Base-by-base conservation (phyloP, 2,797 vertebrate genomes). In the Halcyon smyrnensis region DNA sequence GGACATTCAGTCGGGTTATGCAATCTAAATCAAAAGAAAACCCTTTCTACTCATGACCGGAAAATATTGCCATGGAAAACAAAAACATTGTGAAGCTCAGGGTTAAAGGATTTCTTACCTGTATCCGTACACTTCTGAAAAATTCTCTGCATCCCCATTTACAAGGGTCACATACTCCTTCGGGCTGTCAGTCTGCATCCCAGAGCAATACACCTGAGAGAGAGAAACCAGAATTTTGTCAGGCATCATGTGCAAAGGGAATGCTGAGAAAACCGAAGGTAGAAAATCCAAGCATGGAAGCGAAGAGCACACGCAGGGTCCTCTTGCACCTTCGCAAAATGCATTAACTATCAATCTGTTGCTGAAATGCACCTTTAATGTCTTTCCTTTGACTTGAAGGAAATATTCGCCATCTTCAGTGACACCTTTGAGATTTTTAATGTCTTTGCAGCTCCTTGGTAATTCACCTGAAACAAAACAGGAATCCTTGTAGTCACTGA, bases 71-170 rank as follows among this genome's bases (percentile, higher is more conserved):
- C 48, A 45, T 8, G 62, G 46, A 50, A 69, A 83, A 59, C 27
- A 74, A 62, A 87, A 91, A 34, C 4, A 16, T 6, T 1, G 7
- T 3, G 8, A 77, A 45, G 53, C n/a, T 70, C 64, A 17, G 41
- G 28, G n/a, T 19, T 51, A 18, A 74, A 12, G 54, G 68, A 37
- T 67, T 73, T 51, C 97, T 97, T 98, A 99, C 99, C 99, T 99
- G 98, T 99, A 99, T 92, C 98, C 99, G 86, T 99, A 99, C 63
- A 99, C 99, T 97, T 99, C 99, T 1, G 99, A 99, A 96, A 99
- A 99, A 97, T 99, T 99, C 97, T 99, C 99, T 28, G 97, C 98
- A 89, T 99, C 99, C 6, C 99, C 98, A 0, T 98, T 98, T 21
- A 98, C 97, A 96, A 99, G 98, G 28, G 99, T 99, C 96, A 99